These are phyloP conservation scores for Horisme vitalbata DNA, from an alignment of 2,888 invertebrate species.

Conservation along the genomic window DNA sequence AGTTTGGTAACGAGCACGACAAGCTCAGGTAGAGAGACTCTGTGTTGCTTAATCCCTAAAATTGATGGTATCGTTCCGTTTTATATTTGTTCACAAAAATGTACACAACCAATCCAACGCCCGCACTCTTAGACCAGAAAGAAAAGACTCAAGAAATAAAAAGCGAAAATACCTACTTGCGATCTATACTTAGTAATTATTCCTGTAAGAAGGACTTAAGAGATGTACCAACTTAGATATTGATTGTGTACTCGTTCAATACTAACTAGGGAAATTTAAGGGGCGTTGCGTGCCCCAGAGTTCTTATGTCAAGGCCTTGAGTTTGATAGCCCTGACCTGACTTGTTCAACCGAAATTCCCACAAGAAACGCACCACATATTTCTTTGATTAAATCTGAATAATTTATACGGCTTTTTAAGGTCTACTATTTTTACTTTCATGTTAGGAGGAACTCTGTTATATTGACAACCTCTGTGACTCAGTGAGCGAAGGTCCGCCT, in stretches of 20 bases:
- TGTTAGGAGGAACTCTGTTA: slow-evolving; percentile 19
- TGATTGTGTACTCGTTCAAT: too few relatives aligned
- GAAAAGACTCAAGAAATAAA: too few relatives aligned
- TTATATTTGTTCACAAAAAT: slow-evolving; percentile 20
- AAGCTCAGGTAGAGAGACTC: slow-evolving; percentile 64
- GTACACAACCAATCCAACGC: slow-evolving; percentile 1
- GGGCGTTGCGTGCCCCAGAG: slow-evolving; percentile 49
- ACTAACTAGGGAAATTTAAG: slow-evolving; percentile 16
- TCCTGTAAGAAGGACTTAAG: too few relatives aligned
- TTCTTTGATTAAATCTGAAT: slow-evolving; percentile 20
- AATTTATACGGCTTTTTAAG: slow-evolving; percentile 4
- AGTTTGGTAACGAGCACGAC: slow-evolving; percentile 51
- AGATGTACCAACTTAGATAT: too few relatives aligned
- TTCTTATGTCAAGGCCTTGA: slow-evolving; percentile 47
- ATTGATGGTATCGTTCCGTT: slow-evolving; percentile 27
- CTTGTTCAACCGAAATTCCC: slow-evolving; percentile 44
- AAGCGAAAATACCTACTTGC: too few relatives aligned
- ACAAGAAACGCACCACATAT: slow-evolving; percentile 30
- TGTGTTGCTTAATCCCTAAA: slow-evolving; percentile 42
- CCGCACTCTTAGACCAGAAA: too few relatives aligned
- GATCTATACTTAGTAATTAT: too few relatives aligned
- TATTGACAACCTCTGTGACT: too few relatives aligned
- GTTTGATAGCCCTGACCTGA: slow-evolving; percentile 50
- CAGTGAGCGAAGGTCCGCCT: too few relatives aligned
- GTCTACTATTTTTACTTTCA: slow-evolving; percentile 5